These are phyloP conservation scores for Parnassius glacialis DNA, from an alignment of 2,888 invertebrate genomes.

Conservation along the genomic window DNA sequence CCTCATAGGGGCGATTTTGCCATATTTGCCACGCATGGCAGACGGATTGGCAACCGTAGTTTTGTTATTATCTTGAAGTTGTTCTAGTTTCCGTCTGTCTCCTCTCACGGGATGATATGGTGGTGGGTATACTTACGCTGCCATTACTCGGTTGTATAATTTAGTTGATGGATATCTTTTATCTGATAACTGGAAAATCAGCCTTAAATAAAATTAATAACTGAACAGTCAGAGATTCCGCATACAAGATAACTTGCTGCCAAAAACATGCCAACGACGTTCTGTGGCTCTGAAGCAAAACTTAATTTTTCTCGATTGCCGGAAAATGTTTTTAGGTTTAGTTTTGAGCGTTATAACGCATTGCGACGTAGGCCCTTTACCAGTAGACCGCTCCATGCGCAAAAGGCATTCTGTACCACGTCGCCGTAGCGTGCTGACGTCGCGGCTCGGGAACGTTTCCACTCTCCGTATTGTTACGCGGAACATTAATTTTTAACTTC, in stretches of 20 bases:
- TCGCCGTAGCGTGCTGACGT: slow-evolving; percentile 34
- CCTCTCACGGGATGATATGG: too few relatives aligned
- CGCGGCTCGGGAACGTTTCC: slow-evolving; percentile 5
- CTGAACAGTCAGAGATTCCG: too few relatives aligned
- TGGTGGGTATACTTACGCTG: too few relatives aligned
- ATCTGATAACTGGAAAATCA: too few relatives aligned
- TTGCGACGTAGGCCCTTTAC: slow-evolving; percentile 75
- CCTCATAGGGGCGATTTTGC: too few relatives aligned
- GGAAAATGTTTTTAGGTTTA: slow-evolving; percentile 41
- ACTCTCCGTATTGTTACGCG: slow-evolving; percentile 14
- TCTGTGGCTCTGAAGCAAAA: neutral
- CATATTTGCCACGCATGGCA: too few relatives aligned
- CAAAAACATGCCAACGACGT: neutral
- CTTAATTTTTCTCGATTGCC: slow-evolving; percentile 4
- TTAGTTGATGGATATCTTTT: too few relatives aligned
- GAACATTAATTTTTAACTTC: slow-evolving; percentile 27
- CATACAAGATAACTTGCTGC: neutral
- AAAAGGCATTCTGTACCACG: slow-evolving; percentile 64
- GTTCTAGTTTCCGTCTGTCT: too few relatives aligned
- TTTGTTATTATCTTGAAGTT: too few relatives aligned
- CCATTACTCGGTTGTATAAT: too few relatives aligned
- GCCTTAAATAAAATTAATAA: too few relatives aligned
- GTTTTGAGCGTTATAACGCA: slow-evolving; percentile 67
- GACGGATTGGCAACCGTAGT: too few relatives aligned
- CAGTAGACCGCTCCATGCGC: slow-evolving; percentile 63